Evolutionary conservation across 2,797 vertebrate genomes (phyloP).

Genomic region (Streptopelia turtur): DNA sequence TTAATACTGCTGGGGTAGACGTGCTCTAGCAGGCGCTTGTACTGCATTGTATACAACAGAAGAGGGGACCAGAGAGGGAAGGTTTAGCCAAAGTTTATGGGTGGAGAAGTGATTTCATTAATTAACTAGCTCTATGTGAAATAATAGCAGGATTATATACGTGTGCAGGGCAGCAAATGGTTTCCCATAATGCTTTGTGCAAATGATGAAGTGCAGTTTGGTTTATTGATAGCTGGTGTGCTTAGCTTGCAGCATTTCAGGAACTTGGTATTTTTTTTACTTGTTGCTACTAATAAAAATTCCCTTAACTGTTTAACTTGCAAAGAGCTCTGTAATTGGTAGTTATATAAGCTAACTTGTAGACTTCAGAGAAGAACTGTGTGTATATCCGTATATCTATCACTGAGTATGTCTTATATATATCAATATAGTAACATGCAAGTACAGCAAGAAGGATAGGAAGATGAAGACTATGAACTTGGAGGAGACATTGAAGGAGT

Average conservation of each 20-base stretch:
- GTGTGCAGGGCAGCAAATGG: neutral
- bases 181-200: constrained; percentile 30
- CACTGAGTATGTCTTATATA: neutral
- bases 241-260: neutral
- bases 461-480: neutral
- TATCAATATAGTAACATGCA: neutral
- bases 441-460: neutral
- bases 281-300: neutral
- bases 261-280: neutral
- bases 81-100: constrained; percentile 59
- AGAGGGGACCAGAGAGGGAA: neutral
- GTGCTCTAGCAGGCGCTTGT: neutral
- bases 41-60: neutral
- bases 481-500: neutral
- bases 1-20: neutral
- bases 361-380: neutral
- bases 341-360: neutral
- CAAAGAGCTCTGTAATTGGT: neutral
- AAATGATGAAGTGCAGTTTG: neutral
- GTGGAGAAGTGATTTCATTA: constrained; percentile 45
- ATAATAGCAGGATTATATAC: neutral
- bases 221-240: neutral
- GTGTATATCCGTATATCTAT: neutral
- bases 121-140: constrained; percentile 7
- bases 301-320: neutral